phyloP scores from a whole-genome alignment of 2,113 vertebrate genomes.

The Lasiurus cinereus region DNA sequence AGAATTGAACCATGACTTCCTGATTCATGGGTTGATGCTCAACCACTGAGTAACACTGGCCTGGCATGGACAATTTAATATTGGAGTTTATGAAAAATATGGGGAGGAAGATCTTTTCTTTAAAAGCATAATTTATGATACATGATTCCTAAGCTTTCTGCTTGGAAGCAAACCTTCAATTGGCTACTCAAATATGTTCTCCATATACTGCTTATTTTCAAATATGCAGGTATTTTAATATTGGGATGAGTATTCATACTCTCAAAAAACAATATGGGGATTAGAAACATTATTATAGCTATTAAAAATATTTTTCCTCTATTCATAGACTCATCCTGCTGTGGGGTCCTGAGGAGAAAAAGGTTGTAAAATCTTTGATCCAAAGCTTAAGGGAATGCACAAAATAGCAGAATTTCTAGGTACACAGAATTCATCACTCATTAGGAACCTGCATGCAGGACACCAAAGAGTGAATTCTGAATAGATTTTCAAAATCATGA shows the following conservation, averaged over 20 bases:
- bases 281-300: not conserved
- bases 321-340: not conserved
- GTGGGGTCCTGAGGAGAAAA: not conserved
- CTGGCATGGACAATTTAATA: not conserved
- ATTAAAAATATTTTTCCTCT: not conserved
- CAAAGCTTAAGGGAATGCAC: not conserved
- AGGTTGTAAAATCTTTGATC: not conserved
- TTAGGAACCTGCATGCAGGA: not conserved
- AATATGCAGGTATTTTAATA: not conserved
- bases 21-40: no score
- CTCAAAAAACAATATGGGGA: not conserved
- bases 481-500: not conserved
- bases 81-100: not conserved
- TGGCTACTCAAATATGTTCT: not conserved
- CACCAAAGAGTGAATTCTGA: not conserved
- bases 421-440: not conserved
- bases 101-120: not conserved
- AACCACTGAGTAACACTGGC: no score
- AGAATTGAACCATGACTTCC: no score
- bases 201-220: not conserved
- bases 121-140: not conserved
- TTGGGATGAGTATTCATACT: not conserved
- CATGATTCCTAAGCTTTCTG: not conserved
- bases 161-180: not conserved
- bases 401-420: not conserved